phyloP scores from a whole-genome alignment of 2,888 invertebrate genomes.

The Lissonota sp. region DNA sequence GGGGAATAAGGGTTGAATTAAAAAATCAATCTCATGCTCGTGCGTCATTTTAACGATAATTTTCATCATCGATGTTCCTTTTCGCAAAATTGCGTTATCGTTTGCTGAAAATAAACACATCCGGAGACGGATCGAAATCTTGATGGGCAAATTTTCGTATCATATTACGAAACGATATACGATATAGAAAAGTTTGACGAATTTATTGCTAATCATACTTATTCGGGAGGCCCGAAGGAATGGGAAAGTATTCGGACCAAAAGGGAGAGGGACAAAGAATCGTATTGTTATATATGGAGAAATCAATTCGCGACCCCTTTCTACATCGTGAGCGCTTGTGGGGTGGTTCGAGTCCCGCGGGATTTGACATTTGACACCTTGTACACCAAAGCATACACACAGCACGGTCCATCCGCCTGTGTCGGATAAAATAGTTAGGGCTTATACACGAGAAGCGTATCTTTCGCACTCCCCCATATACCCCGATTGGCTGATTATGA shows the following conservation, averaged over 20 bases:
- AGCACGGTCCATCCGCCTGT: not conserved
- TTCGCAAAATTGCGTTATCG: not conserved
- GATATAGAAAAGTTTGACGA: conserved; percentile 43
- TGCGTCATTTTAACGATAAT: too few relatives aligned
- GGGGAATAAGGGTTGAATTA: too few relatives aligned
- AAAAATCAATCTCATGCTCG: too few relatives aligned
- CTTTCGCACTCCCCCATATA: too few relatives aligned
- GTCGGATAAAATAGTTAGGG: not conserved
- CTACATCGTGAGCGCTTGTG: not conserved
- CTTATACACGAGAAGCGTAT: conserved; percentile 39
- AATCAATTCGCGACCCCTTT: conserved; percentile 74
- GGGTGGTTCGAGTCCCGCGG: conserved; percentile 62
- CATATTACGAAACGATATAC: not conserved
- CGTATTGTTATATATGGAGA: conserved; percentile 56
- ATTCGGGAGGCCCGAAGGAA: conserved; percentile 28
- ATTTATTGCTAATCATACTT: conserved; percentile 65
- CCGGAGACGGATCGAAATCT: not conserved
- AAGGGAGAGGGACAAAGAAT: conserved; percentile 37
- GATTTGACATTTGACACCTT: conserved; percentile 81
- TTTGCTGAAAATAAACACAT: conserved; percentile 4
- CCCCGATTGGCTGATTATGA: conserved; percentile 82
- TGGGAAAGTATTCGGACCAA: not conserved
- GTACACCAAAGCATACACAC: conserved; percentile 61
- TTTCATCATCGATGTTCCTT: too few relatives aligned
- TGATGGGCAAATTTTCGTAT: conserved; percentile 34